Base-by-base conservation (phyloP, 2,888 invertebrate species). In the Noctua comes region DNA sequence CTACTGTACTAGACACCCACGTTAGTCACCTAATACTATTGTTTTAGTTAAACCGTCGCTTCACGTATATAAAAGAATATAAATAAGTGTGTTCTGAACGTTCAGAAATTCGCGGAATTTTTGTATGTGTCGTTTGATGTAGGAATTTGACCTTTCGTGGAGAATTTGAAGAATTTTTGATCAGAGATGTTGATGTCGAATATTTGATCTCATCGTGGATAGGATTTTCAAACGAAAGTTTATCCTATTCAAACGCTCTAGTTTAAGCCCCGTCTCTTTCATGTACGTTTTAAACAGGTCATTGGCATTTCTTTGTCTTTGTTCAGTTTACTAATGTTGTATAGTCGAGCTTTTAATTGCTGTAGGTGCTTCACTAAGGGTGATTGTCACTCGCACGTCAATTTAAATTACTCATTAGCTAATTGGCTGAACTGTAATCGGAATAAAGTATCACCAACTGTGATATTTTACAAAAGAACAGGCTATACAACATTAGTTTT, bases 1-100 rank as follows among this genome's bases (percentile, higher is more conserved):
- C 80, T n/a, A 62, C 69, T 83, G 80, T 64, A 65, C 59, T 77
- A 73, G 74, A 87, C 91, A 85, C 90, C 90, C 86, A 91, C 89
- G 51, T 79, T 71, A 91, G 90, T 89, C 91, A 85, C 72, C 59
- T 64, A 82, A 84, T 81, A 77, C 74, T 66, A 72, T 84, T 73
- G 80, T 85, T 82, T 83, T 51, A 82, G 68, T 69, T 8, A 72
- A 83, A 64, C 71, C 70, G 51, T 79, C 62, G 57, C 48, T 71
- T 65, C 65, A 71, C 65, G 64, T 83, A 75, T 82, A 83, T 80
- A 54, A 68, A 72, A 31, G 40, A 59, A 43, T 24, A n/a, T 64
- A 64, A 0, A 27, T 77, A 84, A 83, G 65, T 80, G 43, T 76
- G 79, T 76, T 75, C 68, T 43, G 51, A 71, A 81, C 75, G 68